Base-by-base conservation (phyloP, 2,888 invertebrate genomes). In the Ypsolopha sequella region DNA sequence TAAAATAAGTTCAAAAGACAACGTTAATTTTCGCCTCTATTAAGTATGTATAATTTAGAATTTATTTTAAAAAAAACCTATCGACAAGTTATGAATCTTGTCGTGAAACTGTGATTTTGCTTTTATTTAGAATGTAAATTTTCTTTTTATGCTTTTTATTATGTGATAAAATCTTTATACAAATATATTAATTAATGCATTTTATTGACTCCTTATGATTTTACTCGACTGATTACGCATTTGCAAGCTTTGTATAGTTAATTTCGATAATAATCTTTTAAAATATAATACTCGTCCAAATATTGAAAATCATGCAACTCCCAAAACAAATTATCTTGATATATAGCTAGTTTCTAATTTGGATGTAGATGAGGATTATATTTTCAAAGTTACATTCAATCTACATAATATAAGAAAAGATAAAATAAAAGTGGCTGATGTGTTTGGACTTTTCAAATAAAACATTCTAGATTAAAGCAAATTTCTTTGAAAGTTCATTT, bases 101-200 rank as follows among this genome's bases (percentile, higher is more conserved):
- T 81, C 81, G 75, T 68, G 66, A 68, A 67, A 76, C 86, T 86
- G 85, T 86, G 85, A 86, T 86, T 85, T 86, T 80, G 80, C 80
- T 84, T 81, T 82, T 84, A 84, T 76, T 76, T 78, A 79, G 78
- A 68, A 64, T 66, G 74, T 84, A 84, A 76, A 76, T 71, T 71
- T 72, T 75, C 66, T 70, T 73, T 24, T 60, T 72, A 76, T 80
- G 77, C 80, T 84, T 81, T 72, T 73, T 41, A 48, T 41, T 49
- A 78, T 85, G 85, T 85, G 84, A 85, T 84, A 82, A 71, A 68
- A 65, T 61, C 60, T 63, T 69, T 75, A 73, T 75, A 67, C 73
- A 73, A 65, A 63, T 63, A 52, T 36, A 10, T 41, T 14, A 60
- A 60, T 63, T 59, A 65, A 63, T 51, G 53, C 67, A 66, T 67